Evolutionary conservation across 2,888 invertebrate species (phyloP), one percentile per base, ranked within the genome.

Genomic region (Chrysodeixis includens): DNA sequence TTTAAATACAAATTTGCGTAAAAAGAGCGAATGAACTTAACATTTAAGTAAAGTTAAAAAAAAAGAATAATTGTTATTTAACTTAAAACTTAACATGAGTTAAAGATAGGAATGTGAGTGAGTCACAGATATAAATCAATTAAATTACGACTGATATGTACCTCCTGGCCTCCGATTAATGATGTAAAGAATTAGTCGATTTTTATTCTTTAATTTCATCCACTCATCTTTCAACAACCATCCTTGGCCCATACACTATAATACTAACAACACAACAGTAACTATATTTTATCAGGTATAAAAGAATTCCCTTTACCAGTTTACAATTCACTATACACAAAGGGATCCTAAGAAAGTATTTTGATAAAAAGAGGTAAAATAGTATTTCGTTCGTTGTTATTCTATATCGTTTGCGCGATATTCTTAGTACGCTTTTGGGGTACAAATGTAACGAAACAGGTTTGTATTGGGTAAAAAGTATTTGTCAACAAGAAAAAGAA

Each of bases 291-390:
- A 26, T 52, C 14, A 20, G 64, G 53, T 66, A 56, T 66, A 40
- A 58, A 20, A 79, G 61, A 61, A 70, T 75, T 76, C 61, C 51
- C 54, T 32, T 40, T 9, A n/a, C 44, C 62, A 59, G 30, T 54
- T 59, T 71, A 63, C 62, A 66, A 64, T 64, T 66, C 79, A 18
- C 75, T 46, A 56, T 8, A 40, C 55, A 66, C 76, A 75, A 62
- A 79, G 59, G 56, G 66, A 49, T 49, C 22, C 49, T 18, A 20
- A 56, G 30, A 58, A 35, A 32, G 16, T 40, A 60, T 10, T 62
- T 65, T 54, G 44, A 54, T 22, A 18, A 54, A n/a, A 30, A 49
- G 40, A 40, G 32, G 16, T 53, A 9, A 49, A 49, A 49, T 49
- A 10, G 20, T 18, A 49, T 54, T 60, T 58, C 58, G 58, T 60